Percentiles rank a stretch among this genome's conserved stretches.
These are phyloP conservation scores for Nesometra sesokonis DNA, from an alignment of 35 echinoderm and acorn worm species.

Conservation along the genomic window DNA sequence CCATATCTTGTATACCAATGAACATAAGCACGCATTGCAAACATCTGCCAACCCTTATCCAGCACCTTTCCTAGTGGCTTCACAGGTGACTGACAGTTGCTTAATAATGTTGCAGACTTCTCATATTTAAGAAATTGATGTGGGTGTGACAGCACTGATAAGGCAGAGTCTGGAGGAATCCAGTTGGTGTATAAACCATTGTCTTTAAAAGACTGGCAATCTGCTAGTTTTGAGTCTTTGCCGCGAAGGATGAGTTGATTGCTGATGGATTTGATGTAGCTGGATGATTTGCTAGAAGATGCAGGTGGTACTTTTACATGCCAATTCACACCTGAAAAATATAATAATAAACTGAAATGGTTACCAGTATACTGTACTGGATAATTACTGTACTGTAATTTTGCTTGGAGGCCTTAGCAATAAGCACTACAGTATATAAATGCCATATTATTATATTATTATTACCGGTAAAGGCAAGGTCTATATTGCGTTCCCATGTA, in stretches of 20 bases:
- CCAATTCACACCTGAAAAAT: slow-evolving; percentile 82
- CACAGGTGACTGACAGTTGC: slow-evolving; percentile 70
- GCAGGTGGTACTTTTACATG: slow-evolving; percentile 31
- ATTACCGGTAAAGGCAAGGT: no score
- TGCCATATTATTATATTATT: no score
- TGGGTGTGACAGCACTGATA: slow-evolving; percentile 22
- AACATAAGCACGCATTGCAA: slow-evolving; percentile 91
- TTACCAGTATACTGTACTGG: no score
- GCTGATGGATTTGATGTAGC: slow-evolving; percentile 45
- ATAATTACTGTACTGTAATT: no score
- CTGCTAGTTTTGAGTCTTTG: slow-evolving; percentile 28
- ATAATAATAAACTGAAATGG: no score
- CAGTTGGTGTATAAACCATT: slow-evolving; percentile 46
- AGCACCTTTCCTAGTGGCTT: slow-evolving; percentile 34
- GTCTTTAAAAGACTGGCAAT: slow-evolving; percentile 19
- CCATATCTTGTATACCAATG: slow-evolving; percentile 94
- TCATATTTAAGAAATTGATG: slow-evolving; percentile 49
- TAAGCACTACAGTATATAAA: no score
- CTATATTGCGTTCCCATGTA: no score
- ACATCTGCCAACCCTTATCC: slow-evolving; percentile 84
- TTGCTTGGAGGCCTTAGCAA: no score
- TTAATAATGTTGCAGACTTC: slow-evolving; percentile 54
- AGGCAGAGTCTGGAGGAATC: slow-evolving; percentile 38
- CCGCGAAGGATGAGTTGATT: slow-evolving; percentile 58
- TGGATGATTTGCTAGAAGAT: background rate